Conservation (phyloP, 2,888 invertebrate species). For the Carcina quercana region DNA sequence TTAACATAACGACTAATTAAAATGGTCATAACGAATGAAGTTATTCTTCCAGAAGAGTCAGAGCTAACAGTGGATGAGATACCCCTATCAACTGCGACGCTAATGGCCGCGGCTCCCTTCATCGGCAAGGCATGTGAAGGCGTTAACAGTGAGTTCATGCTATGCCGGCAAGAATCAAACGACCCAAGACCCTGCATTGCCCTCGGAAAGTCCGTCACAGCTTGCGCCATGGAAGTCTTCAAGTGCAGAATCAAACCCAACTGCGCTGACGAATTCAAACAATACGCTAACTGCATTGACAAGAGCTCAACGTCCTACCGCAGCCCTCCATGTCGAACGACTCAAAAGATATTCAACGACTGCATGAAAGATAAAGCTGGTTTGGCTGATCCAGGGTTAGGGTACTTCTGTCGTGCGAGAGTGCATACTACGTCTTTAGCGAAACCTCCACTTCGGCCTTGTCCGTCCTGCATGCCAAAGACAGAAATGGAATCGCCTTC, state of each 20-base stretch:
- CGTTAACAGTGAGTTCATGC: slow-evolving; percentile 94
- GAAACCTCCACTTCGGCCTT: slow-evolving; percentile 57
- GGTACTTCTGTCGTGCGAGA: slow-evolving; percentile 85
- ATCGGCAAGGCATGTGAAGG: slow-evolving; percentile 93
- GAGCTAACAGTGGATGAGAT: slow-evolving; percentile 83
- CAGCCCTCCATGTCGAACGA: slow-evolving; percentile 87
- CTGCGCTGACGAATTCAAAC: slow-evolving; percentile 88
- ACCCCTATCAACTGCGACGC: slow-evolving; percentile 84
- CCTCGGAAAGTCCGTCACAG: slow-evolving; percentile 91
- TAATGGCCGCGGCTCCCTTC: slow-evolving; percentile 91
- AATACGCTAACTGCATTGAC: slow-evolving; percentile 83
- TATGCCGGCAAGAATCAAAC: slow-evolving; percentile 86
- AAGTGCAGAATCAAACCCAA: slow-evolving; percentile 84
- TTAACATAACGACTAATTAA: not conserved
- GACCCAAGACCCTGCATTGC: slow-evolving; percentile 90
- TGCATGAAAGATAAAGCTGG: slow-evolving; percentile 87
- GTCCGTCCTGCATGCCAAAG: slow-evolving; percentile 64
- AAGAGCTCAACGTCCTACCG: slow-evolving; percentile 80
- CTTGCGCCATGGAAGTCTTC: slow-evolving; percentile 78
- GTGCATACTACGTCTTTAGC: slow-evolving; percentile 74
- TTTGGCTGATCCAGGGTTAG: slow-evolving; percentile 84
- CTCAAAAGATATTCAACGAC: slow-evolving; percentile 86
- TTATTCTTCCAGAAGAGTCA: slow-evolving; percentile 52
- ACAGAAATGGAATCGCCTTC: slow-evolving; percentile 79
- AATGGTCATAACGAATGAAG: slow-evolving; percentile 75